phyloP scores from a whole-genome alignment of 2,113 vertebrate genomes.

The Pluvialis apricaria region DNA sequence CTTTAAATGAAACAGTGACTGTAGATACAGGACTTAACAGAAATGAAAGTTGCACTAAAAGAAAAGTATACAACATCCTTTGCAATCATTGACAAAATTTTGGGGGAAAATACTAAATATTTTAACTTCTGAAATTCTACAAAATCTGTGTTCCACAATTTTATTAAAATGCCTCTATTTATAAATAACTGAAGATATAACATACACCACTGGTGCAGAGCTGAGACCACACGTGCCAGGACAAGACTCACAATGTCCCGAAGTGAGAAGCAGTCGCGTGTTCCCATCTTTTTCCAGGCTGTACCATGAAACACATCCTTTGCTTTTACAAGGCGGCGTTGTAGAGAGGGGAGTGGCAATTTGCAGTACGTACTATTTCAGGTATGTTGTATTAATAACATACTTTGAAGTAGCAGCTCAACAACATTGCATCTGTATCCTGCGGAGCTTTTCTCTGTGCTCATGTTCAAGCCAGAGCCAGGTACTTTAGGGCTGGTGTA shows the following conservation, averaged over 20 bases:
- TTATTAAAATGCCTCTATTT: background rate
- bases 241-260: accelerated
- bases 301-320: background rate
- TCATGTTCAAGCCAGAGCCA: background rate
- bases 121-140: background rate
- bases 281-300: background rate
- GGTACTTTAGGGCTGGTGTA: background rate
- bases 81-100: background rate
- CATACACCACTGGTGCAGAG: background rate
- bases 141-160: background rate
- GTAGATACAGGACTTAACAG: background rate
- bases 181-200: background rate
- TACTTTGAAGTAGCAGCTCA: background rate
- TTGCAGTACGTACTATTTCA: background rate
- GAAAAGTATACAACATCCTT: background rate
- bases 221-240: background rate
- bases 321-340: background rate
- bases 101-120: accelerated
- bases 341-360: background rate
- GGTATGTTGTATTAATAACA: background rate
- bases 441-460: background rate
- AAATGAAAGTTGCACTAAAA: background rate
- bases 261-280: accelerated
- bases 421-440: background rate
- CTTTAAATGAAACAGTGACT: background rate